These are phyloP conservation scores for Drosophila stalkeri DNA, from an alignment of 2,888 invertebrate genomes.

Conservation along the genomic window DNA sequence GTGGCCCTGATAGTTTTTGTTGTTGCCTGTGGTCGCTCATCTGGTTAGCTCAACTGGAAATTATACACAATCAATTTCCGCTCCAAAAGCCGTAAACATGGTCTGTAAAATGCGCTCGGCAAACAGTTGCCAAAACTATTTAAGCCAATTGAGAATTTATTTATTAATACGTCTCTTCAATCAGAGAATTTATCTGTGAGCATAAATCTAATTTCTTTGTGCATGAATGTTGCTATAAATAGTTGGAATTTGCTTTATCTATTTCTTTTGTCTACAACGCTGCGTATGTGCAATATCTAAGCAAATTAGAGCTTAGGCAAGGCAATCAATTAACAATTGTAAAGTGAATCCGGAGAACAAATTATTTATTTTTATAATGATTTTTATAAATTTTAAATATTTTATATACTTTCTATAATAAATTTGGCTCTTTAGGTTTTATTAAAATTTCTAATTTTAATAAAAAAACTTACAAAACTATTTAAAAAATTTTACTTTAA, in stretches of 20 bases:
- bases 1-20: constrained; percentile 22
- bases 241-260: background rate
- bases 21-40: constrained; percentile 55
- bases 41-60: constrained; percentile 68
- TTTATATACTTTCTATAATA: too few relatives aligned
- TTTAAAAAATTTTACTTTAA: too few relatives aligned
- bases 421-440: too few relatives aligned
- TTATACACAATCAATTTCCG: constrained; percentile 83
- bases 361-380: too few relatives aligned
- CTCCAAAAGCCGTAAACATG: constrained; percentile 68
- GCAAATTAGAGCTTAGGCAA: background rate
- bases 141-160: constrained; percentile 52
- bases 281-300: constrained; percentile 31
- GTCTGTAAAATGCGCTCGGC: constrained; percentile 48
- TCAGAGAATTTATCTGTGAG: constrained; percentile 17
- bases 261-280: background rate
- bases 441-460: too few relatives aligned
- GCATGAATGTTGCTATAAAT: background rate
- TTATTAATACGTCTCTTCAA: constrained; percentile 27
- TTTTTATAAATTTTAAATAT: too few relatives aligned
- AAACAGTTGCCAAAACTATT: constrained; percentile 39
- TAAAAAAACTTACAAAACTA: too few relatives aligned
- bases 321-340: background rate
- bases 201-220: constrained; percentile 11
- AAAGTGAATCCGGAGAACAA: background rate